Percentiles rank a stretch among this genome's conserved stretches.
phyloP scores from a whole-genome alignment of 2,797 vertebrate genomes.

The Trichosurus vulpecula region DNA sequence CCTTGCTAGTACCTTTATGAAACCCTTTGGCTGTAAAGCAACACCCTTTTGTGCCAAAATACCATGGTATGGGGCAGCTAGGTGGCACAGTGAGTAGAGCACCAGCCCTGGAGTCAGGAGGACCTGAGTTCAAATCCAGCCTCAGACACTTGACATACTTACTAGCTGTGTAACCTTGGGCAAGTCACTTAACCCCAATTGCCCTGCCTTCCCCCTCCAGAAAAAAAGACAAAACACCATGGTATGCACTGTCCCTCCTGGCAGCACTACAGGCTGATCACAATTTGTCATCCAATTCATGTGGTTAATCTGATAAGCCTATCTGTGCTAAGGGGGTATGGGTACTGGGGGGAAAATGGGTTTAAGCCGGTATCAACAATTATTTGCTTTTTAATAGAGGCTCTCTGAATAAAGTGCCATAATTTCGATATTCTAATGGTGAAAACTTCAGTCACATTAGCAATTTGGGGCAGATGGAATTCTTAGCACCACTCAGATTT shows the following conservation, averaged over 20 bases:
- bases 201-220: no score
- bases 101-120: no score
- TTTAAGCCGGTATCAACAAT: neutral
- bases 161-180: no score
- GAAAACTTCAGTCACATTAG: conserved; percentile 19
- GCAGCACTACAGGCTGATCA: neutral
- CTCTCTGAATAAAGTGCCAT: conserved; percentile 8
- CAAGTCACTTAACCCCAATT: no score
- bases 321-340: neutral
- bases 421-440: neutral
- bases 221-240: no score
- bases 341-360: neutral
- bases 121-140: no score
- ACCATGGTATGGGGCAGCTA: no score
- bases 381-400: conserved; percentile 6
- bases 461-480: neutral
- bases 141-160: no score
- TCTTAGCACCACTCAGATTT: conserved; percentile 22
- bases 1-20: no score
- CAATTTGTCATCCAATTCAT: neutral
- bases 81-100: no score
- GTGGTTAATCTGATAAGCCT: neutral
- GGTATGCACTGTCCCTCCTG: neutral
- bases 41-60: no score
- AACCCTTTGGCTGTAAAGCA: no score